Percentiles rank a stretch among this genome's conserved stretches.
Conservation (phyloP, 2,797 vertebrate genomes). For the Crocidura indochinensis region DNA sequence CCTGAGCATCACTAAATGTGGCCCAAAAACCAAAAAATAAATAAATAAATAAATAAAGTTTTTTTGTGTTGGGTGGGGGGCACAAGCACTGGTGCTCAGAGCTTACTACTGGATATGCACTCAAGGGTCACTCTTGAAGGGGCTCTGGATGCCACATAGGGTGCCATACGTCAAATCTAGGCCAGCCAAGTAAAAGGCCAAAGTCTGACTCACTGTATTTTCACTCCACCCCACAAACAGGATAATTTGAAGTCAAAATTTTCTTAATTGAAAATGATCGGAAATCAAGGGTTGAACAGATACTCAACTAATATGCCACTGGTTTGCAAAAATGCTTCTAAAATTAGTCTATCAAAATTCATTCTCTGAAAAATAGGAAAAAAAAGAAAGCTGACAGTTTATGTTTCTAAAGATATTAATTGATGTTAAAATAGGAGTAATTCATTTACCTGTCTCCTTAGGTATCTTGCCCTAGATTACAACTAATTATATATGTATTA, state of each 20-base stretch:
- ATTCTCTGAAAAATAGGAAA: not conserved
- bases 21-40: too few species aligned
- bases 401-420: constrained; percentile 28
- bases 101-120: too few species aligned
- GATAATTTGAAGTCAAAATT: not conserved
- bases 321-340: not conserved
- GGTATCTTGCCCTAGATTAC: not conserved
- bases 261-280: not conserved
- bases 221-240: too few species aligned
- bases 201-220: too few species aligned
- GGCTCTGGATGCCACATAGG: too few species aligned
- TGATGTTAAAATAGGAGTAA: not conserved
- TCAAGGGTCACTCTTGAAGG: too few species aligned
- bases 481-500: not conserved
- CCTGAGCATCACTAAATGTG: too few species aligned
- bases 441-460: constrained; percentile 19
- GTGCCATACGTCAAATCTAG: too few species aligned
- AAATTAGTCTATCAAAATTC: constrained; percentile 13
- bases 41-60: too few species aligned
- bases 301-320: not conserved
- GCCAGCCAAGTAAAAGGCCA: too few species aligned
- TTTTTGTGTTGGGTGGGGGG: too few species aligned
- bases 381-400: not conserved
- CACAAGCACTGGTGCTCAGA: too few species aligned
- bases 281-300: not conserved